Conservation (phyloP, 2,888 invertebrate species). For the Schrankia costaestrigalis region DNA sequence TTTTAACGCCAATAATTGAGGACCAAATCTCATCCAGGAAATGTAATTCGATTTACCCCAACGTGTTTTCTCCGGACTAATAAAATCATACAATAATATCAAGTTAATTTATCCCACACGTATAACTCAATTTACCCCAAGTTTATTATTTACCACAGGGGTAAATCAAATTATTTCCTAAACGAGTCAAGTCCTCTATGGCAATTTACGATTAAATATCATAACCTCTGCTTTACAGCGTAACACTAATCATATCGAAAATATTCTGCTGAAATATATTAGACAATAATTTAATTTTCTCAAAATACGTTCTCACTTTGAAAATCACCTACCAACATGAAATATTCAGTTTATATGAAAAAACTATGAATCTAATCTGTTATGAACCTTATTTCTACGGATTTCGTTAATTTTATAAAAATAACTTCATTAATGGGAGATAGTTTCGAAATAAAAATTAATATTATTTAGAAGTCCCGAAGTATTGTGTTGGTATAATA, state of each 20-base stretch:
- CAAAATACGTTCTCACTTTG: conserved; percentile 59
- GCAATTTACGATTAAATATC: conserved; percentile 66
- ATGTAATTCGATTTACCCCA: conserved; percentile 19
- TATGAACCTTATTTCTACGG: conserved; percentile 17
- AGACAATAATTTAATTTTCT: conserved; percentile 60
- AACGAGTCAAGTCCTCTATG: conserved; percentile 36
- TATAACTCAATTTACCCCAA: conserved; percentile 16
- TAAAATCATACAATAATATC: conserved; percentile 16
- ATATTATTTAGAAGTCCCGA: conserved; percentile 5
- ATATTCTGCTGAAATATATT: conserved; percentile 69
- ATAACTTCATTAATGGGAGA: conserved; percentile 9
- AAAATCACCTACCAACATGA: conserved; percentile 49
- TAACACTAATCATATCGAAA: conserved; percentile 73
- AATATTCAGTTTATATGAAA: conserved; percentile 28
- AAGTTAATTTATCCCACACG: conserved; percentile 16
- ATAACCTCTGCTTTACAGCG: conserved; percentile 65
- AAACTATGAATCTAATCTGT: conserved; percentile 8
- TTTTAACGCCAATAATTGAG: conserved; percentile 59
- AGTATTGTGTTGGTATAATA: conserved; percentile 19
- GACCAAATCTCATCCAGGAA: conserved; percentile 16
- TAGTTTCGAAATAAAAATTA: conserved; percentile 7
- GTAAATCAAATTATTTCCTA: conserved; percentile 19
- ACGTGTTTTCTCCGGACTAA: conserved; percentile 15
- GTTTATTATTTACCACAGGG: conserved; percentile 9
- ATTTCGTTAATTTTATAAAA: conserved; percentile 6